These are phyloP conservation scores for Orussus abietinus DNA, from an alignment of 1,140 invertebrate genomes.

Conservation along the genomic window DNA sequence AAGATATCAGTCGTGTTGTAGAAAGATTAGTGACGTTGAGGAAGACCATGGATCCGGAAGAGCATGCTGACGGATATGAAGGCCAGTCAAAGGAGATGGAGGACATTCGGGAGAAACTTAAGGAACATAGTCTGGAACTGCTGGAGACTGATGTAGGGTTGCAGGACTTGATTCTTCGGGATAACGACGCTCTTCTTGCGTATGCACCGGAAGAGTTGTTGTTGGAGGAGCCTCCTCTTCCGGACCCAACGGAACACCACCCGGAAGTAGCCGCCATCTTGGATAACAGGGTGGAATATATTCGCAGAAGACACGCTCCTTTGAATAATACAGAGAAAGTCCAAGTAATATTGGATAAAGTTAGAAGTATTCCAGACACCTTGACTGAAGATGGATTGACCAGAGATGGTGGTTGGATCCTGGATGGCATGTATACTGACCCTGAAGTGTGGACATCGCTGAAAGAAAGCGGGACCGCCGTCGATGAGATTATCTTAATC, in stretches of 20 bases:
- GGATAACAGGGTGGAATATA: constrained; percentile 7
- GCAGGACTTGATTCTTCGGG: background rate
- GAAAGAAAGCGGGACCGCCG: constrained; percentile 40
- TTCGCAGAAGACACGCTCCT: too few relatives aligned
- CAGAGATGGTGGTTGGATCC: constrained; percentile 54
- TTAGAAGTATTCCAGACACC: constrained; percentile 16
- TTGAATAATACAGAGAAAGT: too few relatives aligned
- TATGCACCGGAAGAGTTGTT: constrained; percentile 14
- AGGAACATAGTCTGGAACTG: background rate
- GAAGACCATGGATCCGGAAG: too few relatives aligned
- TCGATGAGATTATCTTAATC: constrained; percentile 54
- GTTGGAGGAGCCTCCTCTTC: constrained; percentile 12
- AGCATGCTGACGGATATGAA: too few relatives aligned
- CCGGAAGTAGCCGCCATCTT: constrained; percentile 12
- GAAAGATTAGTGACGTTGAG: constrained; percentile 24
- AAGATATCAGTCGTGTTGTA: constrained; percentile 28
- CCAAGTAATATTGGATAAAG: too few relatives aligned
- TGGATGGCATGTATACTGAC: constrained; percentile 56
- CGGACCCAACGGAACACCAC: constrained; percentile 15
- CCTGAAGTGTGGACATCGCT: constrained; percentile 50
- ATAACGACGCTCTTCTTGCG: constrained; percentile 9
- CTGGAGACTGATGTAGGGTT: constrained; percentile 3
- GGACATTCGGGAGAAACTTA: constrained; percentile 4
- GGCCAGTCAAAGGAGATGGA: constrained; percentile 1
- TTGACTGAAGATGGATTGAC: constrained; percentile 21